Evolutionary conservation across 2,888 invertebrate genomes (phyloP).

Genomic region (Philopedon plagiatum): DNA sequence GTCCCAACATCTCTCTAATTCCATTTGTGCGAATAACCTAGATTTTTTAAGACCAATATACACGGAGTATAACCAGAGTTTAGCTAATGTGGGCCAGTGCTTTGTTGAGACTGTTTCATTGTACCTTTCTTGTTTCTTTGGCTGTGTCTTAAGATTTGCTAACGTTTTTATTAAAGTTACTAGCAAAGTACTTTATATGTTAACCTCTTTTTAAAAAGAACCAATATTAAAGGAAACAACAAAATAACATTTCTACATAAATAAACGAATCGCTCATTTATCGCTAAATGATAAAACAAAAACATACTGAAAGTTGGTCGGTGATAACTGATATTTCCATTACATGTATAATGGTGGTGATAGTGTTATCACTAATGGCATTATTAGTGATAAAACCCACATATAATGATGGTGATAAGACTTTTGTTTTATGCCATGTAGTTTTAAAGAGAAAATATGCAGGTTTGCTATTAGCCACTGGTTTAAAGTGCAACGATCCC

Average conservation of each 20-base stretch:
- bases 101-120: no score
- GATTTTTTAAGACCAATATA: no score
- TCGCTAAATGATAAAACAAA: conserved; percentile 33
- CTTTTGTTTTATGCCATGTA: conserved; percentile 33
- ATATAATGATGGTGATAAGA: conserved; percentile 53
- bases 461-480: conserved; percentile 9
- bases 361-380: conserved; percentile 62
- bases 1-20: no score
- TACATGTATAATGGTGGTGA: conserved; percentile 63
- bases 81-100: no score
- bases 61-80: no score
- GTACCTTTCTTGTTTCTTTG: no score
- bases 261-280: conserved; percentile 18
- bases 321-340: conserved; percentile 63
- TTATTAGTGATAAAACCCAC: conserved; percentile 63
- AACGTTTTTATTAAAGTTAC: no score
- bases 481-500: not conserved
- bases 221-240: not conserved
- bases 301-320: conserved; percentile 56
- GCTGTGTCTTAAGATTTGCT: no score
- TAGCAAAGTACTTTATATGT: no score
- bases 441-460: conserved; percentile 30
- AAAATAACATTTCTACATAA: conserved; percentile 23
- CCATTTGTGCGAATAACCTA: no score
- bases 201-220: not conserved